These are phyloP conservation scores for Bellardia pandia DNA, from an alignment of 2,888 invertebrate genomes.

Conservation along the genomic window DNA sequence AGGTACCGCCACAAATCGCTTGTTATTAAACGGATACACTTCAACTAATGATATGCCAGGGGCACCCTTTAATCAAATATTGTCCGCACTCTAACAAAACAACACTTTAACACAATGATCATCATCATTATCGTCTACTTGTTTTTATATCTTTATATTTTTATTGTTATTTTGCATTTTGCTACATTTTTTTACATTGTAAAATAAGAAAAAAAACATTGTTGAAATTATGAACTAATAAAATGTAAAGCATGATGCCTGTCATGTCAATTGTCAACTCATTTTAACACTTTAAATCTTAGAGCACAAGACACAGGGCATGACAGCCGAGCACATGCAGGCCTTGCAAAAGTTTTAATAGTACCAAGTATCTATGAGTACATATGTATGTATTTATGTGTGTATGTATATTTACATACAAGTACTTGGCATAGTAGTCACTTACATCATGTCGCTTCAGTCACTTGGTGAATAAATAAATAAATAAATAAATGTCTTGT, in stretches of 20 bases:
- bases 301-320: slow-evolving; percentile 43
- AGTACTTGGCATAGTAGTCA: background rate
- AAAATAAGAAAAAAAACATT: background rate
- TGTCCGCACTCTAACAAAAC: background rate
- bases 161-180: slow-evolving; percentile 1
- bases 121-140: slow-evolving; percentile 16
- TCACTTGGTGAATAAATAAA: slow-evolving; percentile 37
- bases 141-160: slow-evolving; percentile 33
- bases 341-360: background rate
- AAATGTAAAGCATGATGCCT: slow-evolving; percentile 74
- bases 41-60: background rate
- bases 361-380: no score
- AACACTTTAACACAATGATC: slow-evolving; percentile 16
- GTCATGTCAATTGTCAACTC: slow-evolving; percentile 75
- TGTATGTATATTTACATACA: background rate
- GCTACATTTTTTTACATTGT: background rate
- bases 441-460: slow-evolving; percentile 38
- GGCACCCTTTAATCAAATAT: slow-evolving; percentile 1
- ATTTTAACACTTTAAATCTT: slow-evolving; percentile 69
- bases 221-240: slow-evolving; percentile 73
- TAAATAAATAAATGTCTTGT: background rate
- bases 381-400: no score
- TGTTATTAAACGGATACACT: no score
- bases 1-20: no score
- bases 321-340: background rate